phyloP scores from a whole-genome alignment of 2,888 invertebrate species.

The Limnephilus marmoratus region DNA sequence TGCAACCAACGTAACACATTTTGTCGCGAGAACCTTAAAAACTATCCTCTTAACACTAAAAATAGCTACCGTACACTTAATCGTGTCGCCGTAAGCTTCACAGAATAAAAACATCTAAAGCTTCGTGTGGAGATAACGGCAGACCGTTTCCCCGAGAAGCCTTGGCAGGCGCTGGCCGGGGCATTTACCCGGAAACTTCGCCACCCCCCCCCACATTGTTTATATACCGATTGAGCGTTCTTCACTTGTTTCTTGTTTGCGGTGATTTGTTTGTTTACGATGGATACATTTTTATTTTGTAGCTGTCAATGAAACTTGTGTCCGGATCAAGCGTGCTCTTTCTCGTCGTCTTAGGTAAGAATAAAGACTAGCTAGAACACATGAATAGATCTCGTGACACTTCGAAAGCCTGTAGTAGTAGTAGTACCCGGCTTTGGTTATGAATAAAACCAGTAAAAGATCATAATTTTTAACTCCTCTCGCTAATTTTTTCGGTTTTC shows the following conservation, averaged over 20 bases:
- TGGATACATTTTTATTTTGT: background rate
- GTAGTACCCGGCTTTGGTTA: too few relatives aligned
- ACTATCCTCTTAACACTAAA: background rate
- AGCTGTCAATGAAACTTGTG: background rate
- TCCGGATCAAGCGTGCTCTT: background rate
- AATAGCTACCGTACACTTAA: background rate
- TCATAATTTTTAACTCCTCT: too few relatives aligned
- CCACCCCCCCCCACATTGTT: background rate
- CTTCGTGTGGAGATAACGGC: background rate
- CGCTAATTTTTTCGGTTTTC: too few relatives aligned
- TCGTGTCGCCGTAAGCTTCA: background rate
- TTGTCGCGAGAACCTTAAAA: too few relatives aligned
- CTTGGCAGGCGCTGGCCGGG: background rate
- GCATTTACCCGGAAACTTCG: background rate
- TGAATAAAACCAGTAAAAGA: too few relatives aligned
- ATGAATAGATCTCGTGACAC: too few relatives aligned
- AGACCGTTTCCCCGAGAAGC: background rate
- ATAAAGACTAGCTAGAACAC: too few relatives aligned
- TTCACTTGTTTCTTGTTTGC: background rate
- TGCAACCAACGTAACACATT: too few relatives aligned
- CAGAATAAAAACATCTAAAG: background rate
- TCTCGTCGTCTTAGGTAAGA: too few relatives aligned
- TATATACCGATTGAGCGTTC: background rate
- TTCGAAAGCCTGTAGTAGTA: too few relatives aligned
- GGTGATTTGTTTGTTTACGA: background rate